Conservation (phyloP, 2,113 vertebrate species). For the Phalacrocorax brasilianus region DNA sequence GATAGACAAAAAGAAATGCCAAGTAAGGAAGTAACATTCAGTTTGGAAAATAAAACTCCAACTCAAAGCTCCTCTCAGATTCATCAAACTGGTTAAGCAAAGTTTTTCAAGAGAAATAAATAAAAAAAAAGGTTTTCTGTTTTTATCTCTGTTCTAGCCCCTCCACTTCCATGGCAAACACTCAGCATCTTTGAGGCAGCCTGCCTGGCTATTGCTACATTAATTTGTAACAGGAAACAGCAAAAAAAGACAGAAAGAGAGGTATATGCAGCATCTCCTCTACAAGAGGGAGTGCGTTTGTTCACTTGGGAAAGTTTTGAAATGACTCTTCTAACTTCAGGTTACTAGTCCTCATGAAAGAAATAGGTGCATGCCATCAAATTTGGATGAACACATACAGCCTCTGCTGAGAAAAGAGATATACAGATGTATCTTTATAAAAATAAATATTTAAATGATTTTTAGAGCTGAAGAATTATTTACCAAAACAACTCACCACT, state of each 20-base stretch:
- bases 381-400: background rate
- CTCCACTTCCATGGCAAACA: background rate
- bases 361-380: background rate
- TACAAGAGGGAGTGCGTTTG: fast-evolving
- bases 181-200: background rate
- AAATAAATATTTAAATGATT: background rate
- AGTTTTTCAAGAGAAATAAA: background rate
- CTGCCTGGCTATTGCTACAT: background rate
- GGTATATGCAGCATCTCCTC: background rate
- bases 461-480: background rate
- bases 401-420: background rate
- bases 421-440: background rate
- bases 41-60: background rate
- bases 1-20: background rate
- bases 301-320: background rate
- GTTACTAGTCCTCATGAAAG: background rate
- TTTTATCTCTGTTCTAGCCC: background rate
- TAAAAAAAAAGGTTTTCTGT: background rate
- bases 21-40: conserved; percentile 4
- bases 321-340: background rate
- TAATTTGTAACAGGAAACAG: background rate
- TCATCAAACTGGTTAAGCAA: background rate
- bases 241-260: background rate
- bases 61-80: background rate
- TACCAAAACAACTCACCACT: conserved; percentile 83